These are phyloP conservation scores for Bombus waltoni DNA, from an alignment of 1,140 invertebrate species.

Conservation along the genomic window DNA sequence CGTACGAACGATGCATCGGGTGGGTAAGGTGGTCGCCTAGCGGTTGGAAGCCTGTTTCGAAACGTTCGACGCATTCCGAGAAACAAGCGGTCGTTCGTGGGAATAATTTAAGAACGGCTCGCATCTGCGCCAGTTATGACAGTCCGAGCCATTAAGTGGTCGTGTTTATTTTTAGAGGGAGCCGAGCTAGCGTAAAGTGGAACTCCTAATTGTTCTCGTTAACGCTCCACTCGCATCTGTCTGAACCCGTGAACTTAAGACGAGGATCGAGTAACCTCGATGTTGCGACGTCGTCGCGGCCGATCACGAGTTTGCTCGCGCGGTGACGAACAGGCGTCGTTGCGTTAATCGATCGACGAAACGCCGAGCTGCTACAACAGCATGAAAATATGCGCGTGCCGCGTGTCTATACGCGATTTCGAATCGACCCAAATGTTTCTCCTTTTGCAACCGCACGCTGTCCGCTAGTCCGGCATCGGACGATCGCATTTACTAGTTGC, in stretches of 20 bases:
- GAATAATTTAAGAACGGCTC: conserved; percentile 77
- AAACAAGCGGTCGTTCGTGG: conserved; percentile 74
- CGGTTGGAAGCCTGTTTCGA: conserved; percentile 13
- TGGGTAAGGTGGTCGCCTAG: neutral
- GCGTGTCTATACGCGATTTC: no score
- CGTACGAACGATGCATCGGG: neutral
- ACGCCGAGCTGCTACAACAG: neutral
- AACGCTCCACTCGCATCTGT: conserved; percentile 80
- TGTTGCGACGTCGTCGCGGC: conserved; percentile 14
- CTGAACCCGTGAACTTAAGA: conserved; percentile 80
- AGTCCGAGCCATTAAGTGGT: conserved; percentile 76
- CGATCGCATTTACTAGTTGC: no score
- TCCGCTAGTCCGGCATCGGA: no score
- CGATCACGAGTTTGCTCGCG: conserved; percentile 26
- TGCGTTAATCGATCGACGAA: neutral
- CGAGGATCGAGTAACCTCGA: conserved; percentile 51
- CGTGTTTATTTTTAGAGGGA: conserved; percentile 81
- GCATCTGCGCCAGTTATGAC: conserved; percentile 80
- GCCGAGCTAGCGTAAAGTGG: conserved; percentile 77
- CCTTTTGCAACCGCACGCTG: no score
- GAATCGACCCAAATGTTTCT: no score
- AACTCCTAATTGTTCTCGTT: conserved; percentile 83
- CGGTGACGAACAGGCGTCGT: neutral
- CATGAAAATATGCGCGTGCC: no score
- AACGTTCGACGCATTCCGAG: conserved; percentile 65